Evolutionary conservation across 2,113 vertebrate genomes (phyloP), one percentile per base, ranked within the genome.

Genomic region (Neogobius melanostomus): DNA sequence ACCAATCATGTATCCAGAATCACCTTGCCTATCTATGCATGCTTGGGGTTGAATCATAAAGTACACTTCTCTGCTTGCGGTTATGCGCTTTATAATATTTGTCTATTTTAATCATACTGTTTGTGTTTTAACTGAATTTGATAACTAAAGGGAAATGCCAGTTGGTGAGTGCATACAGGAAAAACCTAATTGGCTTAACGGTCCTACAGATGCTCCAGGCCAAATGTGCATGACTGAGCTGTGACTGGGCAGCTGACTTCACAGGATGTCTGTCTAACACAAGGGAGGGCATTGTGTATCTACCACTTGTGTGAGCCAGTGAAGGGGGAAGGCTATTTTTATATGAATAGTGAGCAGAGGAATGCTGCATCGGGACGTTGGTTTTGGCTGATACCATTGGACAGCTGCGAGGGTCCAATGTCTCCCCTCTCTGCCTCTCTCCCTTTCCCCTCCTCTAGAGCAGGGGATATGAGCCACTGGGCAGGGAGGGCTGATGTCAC

Each of bases 191-290:
- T 77, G 68, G 53, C 14, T 43, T 43, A 53, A 77, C 9, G 21
- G 53, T 48, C 62, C 14, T 66, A 46, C 59, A 66, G 21, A 75
- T 51, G 42, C 69, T 61, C 1, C 10, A 46, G 64, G 70, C 75
- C 77, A 74, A 79, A 83, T 75, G 80, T 82, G 63, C 73, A 76
- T 85, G 72, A 80, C 77, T 85, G 60, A 75, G 81, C 78, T 76
- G 75, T 82, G 84, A 84, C 85, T 82, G 59, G 11, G 82, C 86
- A 86, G 88, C 84, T 89, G 89, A 90, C 85, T 82, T 76, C 66
- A 87, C 82, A 87, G 83, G 88, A 89, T 86, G 82, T 72, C 81
- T 0, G 79, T 80, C 64, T 66, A 47, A 76, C 75, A 90, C 88
- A 90, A 83, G 79, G 76, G 80, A 75, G 82, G 72, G 66, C 68